Evolutionary conservation across 2,888 invertebrate species (phyloP), one percentile per base, ranked within the genome.

Genomic region (Habroteleia sp.): DNA sequence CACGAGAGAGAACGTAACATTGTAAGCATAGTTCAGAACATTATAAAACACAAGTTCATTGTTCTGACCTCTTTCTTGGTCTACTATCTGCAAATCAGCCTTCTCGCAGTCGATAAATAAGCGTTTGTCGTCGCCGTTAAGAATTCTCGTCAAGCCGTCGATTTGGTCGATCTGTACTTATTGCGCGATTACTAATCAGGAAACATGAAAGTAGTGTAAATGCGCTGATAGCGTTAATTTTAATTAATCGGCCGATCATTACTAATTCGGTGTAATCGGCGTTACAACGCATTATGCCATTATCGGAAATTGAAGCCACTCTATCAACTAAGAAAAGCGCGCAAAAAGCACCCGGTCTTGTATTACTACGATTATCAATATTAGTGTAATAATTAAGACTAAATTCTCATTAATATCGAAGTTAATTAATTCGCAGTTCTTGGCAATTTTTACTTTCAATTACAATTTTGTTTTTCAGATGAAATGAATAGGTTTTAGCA

Each of bases 171-270:
- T 46, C 35, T 74, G 69, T 76, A 80, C 77, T 81, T 81, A 78
- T 81, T 80, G 80, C 78, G 74, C 81, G 85, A 84, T 85, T 83
- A 79, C 80, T 84, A 85, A 86, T 87, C 84, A 80, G 66, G 79
- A 81, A 82, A 84, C 85, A 83, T 84, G 85, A 85, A 84, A 84
- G 81, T 82, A 84, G 84, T 82, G 85, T 84, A 85, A 84, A 85
- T 83, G 85, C 77, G 75, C 75, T 77, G 84, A 85, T 85, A 86
- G 82, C 81, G 76, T 78, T 82, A 83, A 86, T 85, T 86, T 86
- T 84, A 86, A 81, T 80, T 80, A 79, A 79, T 72, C 79, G 80
- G 65, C 52, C 60, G 72, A 71, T 77, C 71, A 63, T 76, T 58
- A 50, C 77, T 81, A 78, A 79, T 78, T 78, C 69, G 27, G 69